These are phyloP conservation scores for Cyrtonyx montezumae DNA, from an alignment of 2,113 vertebrate species.

Conservation along the genomic window DNA sequence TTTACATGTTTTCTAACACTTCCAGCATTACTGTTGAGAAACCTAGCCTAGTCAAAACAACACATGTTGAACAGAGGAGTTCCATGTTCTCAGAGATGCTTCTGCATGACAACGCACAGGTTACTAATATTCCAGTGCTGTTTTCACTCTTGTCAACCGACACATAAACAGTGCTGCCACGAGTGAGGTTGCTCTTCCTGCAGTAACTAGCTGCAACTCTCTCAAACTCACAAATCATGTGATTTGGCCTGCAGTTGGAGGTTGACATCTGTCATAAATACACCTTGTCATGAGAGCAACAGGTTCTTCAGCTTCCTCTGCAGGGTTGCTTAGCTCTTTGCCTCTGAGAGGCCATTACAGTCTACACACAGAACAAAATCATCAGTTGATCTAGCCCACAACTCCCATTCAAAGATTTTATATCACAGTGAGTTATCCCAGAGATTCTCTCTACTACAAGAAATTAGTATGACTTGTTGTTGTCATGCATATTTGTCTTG, in stretches of 20 bases:
- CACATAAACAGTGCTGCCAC: background rate
- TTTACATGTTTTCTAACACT: background rate
- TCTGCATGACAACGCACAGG: background rate
- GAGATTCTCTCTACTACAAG: background rate
- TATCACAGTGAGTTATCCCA: background rate
- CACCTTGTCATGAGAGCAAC: background rate
- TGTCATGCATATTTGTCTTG: background rate
- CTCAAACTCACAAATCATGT: accelerated
- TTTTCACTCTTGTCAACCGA: background rate
- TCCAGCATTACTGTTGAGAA: background rate
- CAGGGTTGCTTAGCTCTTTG: background rate
- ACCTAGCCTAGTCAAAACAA: background rate
- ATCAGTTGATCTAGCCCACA: background rate
- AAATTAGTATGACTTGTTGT: background rate
- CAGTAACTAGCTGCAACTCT: background rate
- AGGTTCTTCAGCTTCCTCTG: conserved; percentile 49
- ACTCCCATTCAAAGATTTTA: background rate
- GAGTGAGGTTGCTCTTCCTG: background rate
- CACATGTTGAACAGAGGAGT: background rate
- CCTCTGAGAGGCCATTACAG: background rate
- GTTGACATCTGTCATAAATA: background rate
- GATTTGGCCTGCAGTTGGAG: background rate
- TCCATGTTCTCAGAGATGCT: background rate
- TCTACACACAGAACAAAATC: background rate
- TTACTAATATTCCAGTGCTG: background rate